Base-by-base conservation (phyloP, 1,140 invertebrate species). In the Wiebesia pumilae region DNA sequence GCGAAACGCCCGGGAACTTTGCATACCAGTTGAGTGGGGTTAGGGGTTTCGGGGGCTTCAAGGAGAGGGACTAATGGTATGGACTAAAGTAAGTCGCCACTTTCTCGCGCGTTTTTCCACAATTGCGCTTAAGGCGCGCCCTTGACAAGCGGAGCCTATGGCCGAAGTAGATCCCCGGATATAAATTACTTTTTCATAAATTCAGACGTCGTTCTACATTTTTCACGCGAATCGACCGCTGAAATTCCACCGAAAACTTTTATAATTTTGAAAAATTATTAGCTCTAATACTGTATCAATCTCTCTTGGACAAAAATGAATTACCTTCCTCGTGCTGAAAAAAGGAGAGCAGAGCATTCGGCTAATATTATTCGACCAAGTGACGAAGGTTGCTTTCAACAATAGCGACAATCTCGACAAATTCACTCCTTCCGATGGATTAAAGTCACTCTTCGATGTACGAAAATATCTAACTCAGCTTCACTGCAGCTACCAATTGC, bases 141-240 rank as follows among this genome's bases (percentile, higher is more conserved):
- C n/a, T 75, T 75, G 38, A 43, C 40, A 75, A 75, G 71, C 71
- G 71, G n/a, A 43, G 38, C 40, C 33, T 38, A 7, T 43, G 24
- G 51, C 9, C 7, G 51, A 2, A 16, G n/a, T 21, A 73, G 35
- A 73, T 14, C 67, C 12, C n/a, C 12, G 3, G 14, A 43, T 43
- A 75, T 75, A 75, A 75, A 75, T 75, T 75, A 75, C 71, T n/a
- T 75, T 75, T 75, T 71, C 40, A 75, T 75, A 75, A 75, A 75
- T 75, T n/a, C 71, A 40, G 40, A 3, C 38, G 24, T 16, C 27
- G 71, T n/a, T 75, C 71, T 43, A 43, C 38, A 75, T 43, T 75
- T 75, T 75, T 75, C 71, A 43, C 71, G 9, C n/a, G 19, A 27
- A 24, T 43, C 40, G 38, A 12, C 40, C 24, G 38, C 35, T 1